Percentiles rank a stretch among this genome's conserved stretches.
Evolutionary conservation across 2,888 invertebrate genomes (phyloP).

Genomic region (Gastracanthus pulcherrimus): DNA sequence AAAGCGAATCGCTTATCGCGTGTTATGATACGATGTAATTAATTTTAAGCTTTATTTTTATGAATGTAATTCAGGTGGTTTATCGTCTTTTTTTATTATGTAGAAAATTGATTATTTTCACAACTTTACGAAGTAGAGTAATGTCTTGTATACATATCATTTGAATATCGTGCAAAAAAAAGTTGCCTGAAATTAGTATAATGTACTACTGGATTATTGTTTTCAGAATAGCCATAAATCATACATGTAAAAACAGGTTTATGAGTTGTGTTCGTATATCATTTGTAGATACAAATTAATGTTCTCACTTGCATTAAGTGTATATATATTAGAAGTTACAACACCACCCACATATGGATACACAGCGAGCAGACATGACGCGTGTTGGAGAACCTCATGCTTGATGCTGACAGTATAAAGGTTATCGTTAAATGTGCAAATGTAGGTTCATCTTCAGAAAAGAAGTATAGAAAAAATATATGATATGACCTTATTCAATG

Average conservation of each 20-base stretch:
- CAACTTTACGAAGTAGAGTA: background rate
- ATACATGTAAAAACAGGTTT: background rate
- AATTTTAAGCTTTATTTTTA: slow-evolving; percentile 16
- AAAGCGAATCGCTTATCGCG: slow-evolving; percentile 13
- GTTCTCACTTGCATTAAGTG: background rate
- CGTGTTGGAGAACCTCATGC: slow-evolving; percentile 47
- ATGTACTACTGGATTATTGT: slow-evolving; percentile 32
- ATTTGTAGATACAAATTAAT: slow-evolving; percentile 19
- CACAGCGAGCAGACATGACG: slow-evolving; percentile 12
- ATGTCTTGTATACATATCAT: background rate
- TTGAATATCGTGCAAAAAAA: slow-evolving; percentile 29
- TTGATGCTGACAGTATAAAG: slow-evolving; percentile 40
- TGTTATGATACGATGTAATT: background rate
- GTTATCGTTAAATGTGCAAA: slow-evolving; percentile 45
- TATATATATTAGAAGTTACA: background rate
- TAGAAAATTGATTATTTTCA: background rate
- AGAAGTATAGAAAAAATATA: slow-evolving; percentile 14
- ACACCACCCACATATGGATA: slow-evolving; percentile 27
- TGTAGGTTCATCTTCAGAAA: slow-evolving; percentile 18
- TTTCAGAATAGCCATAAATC: background rate
- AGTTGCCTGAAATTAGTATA: background rate
- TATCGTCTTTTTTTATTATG: background rate
- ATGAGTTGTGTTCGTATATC: slow-evolving; percentile 7
- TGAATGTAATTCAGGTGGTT: slow-evolving; percentile 1
- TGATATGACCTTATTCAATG: slow-evolving; percentile 27